Evolutionary conservation across 2,113 vertebrate species (phyloP), one percentile per base, ranked within the genome.

Genomic region (Pyrgilauda ruficollis): DNA sequence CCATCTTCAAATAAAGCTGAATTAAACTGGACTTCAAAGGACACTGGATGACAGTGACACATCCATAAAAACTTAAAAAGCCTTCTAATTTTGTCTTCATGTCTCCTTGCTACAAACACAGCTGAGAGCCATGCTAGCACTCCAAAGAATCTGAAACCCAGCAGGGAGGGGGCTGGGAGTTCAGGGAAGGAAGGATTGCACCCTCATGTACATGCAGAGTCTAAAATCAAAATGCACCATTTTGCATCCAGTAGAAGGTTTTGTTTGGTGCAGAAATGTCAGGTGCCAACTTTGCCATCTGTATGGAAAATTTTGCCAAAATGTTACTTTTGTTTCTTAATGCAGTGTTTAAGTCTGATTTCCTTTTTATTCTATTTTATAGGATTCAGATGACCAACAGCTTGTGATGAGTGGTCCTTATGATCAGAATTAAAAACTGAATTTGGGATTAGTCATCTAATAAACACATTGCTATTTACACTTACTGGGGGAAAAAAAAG

Each of bases 341-440:
- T 0, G 0, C 13, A 62, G 8, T 27, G 18, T 47, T 84, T 17
- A 67, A 62, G 3, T 31, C 68, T 62, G 53, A 85, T 84, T 77
- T 74, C 70, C 31, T 67, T 83, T 58, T 80, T 46, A 13, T 68
- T 74, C 28, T 92, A 2, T 83, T 78, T 97, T 91, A 55, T 16
- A 98, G 98, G 97, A 98, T 41, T 86, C 90, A 0, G 97, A 97
- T 7, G 97, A 97, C 39, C 97, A 95, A 35, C 97, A 97, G 58
- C 94, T 97, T 82, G 97, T 97, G 49, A 93, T 88, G 41, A 84
- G 84, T 7, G 95, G 96, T 73, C 96, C 96, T 31, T 79, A 93
- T 13, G 94, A 97, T 80, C 93, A 94, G 70, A 89, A 15, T 77
- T 97, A 37, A 97, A 73, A 46, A 50, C 6, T 14, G 24, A 68